phyloP scores from a whole-genome alignment of 2,888 invertebrate species.

The Thera obeliscata region DNA sequence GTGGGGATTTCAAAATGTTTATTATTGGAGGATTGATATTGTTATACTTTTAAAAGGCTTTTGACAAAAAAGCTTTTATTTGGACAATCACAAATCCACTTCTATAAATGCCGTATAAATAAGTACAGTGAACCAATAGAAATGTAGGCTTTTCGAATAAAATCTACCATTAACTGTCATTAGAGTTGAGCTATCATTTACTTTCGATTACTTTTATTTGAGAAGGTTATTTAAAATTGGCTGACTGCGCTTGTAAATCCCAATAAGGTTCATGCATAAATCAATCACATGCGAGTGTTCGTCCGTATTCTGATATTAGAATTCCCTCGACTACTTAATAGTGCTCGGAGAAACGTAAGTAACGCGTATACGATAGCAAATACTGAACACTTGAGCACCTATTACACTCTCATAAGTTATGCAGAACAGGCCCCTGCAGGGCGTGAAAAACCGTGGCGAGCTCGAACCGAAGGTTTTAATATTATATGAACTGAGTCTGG shows the following conservation, averaged over 20 bases:
- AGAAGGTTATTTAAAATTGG: too few relatives aligned
- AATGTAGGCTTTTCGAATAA: too few relatives aligned
- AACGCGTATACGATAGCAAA: conserved; percentile 61
- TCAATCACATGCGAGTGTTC: too few relatives aligned
- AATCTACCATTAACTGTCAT: too few relatives aligned
- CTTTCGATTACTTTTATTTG: too few relatives aligned
- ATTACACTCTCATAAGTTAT: conserved; percentile 80
- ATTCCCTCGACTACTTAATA: conserved; percentile 47
- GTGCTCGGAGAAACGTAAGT: conserved; percentile 68
- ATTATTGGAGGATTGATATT: neutral
- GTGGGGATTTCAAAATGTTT: neutral
- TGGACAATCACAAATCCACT: neutral
- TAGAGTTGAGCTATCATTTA: too few relatives aligned
- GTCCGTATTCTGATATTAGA: too few relatives aligned
- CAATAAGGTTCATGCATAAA: too few relatives aligned
- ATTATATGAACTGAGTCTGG: conserved; percentile 75
- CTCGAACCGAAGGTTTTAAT: conserved; percentile 68
- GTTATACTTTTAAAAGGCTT: neutral
- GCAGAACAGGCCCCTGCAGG: conserved; percentile 66
- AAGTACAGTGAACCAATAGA: too few relatives aligned
- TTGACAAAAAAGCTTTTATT: neutral
- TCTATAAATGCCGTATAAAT: too few relatives aligned
- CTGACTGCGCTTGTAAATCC: too few relatives aligned
- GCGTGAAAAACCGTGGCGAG: conserved; percentile 76
- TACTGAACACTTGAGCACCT: conserved; percentile 72